These are phyloP conservation scores for Antheraea pernyi DNA, from an alignment of 1,140 invertebrate genomes.

Conservation along the genomic window DNA sequence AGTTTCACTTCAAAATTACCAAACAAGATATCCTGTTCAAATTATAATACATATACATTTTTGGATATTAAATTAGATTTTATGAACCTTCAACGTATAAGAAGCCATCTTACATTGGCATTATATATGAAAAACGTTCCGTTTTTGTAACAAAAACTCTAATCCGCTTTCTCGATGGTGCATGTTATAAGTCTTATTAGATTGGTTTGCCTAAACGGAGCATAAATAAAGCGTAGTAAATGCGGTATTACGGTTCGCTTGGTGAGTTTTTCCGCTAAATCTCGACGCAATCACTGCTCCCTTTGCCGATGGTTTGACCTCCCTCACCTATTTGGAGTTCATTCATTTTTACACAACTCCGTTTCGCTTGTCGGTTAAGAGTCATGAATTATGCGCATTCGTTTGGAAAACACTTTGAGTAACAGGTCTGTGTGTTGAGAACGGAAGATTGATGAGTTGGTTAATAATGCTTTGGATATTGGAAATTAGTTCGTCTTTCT, in stretches of 20 bases:
- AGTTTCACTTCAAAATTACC: too few species aligned
- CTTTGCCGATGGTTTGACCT: conserved; percentile 13
- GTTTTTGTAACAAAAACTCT: background rate
- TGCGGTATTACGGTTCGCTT: background rate
- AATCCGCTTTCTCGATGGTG: background rate
- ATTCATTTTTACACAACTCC: conserved; percentile 19
- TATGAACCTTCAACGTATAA: too few species aligned
- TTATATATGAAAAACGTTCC: too few species aligned
- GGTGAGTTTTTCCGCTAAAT: conserved; percentile 26
- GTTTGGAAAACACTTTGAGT: conserved; percentile 5
- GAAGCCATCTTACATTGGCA: too few species aligned
- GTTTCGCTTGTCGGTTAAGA: background rate
- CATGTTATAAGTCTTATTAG: background rate
- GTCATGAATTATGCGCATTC: conserved; percentile 10
- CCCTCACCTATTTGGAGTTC: conserved; percentile 10
- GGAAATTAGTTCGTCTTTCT: background rate
- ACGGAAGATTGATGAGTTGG: background rate
- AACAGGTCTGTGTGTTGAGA: background rate
- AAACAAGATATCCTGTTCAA: too few species aligned
- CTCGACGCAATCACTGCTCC: conserved; percentile 10
- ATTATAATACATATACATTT: too few species aligned
- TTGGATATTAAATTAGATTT: too few species aligned
- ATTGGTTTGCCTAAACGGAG: background rate
- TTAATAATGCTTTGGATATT: background rate
- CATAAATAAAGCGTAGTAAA: conserved; percentile 6